A percentile compares a stretch with the other conserved stretches of the same genome.
phyloP scores from a whole-genome alignment of 37 sponge, comb jelly and placozoan species.

The Haliclona indistincta region DNA sequence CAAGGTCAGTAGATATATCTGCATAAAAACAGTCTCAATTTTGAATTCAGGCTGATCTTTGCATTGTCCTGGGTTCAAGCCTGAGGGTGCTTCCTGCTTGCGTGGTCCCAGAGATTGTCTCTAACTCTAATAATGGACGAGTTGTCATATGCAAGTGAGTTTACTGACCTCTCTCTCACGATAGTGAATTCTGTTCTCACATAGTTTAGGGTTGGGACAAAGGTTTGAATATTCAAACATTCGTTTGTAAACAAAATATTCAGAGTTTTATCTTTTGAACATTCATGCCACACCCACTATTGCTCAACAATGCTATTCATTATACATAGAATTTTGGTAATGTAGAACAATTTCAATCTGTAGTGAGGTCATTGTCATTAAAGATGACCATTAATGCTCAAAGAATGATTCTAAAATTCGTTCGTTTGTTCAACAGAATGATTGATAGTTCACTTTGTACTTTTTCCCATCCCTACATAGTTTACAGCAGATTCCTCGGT shows the following conservation, averaged over 20 bases:
- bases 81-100: conserved; percentile 80
- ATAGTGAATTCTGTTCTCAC: not conserved
- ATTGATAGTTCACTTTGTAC: not conserved
- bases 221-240: no score
- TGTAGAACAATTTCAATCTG: no score
- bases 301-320: not conserved
- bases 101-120: conserved; percentile 61
- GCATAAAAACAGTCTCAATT: no score
- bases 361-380: no score
- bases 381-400: no score
- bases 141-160: conserved; percentile 90
- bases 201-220: not conserved
- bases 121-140: conserved; percentile 39
- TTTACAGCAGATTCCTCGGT: conserved; percentile 79
- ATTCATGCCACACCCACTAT: not conserved
- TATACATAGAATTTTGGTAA: not conserved
- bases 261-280: no score
- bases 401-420: not conserved
- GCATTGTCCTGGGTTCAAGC: conserved; percentile 89
- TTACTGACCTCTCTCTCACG: not conserved
- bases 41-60: conserved; percentile 80
- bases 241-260: no score
- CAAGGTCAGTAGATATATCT: conserved; percentile 23
- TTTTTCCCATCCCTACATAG: conserved; percentile 13
- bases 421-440: not conserved